Evolutionary conservation across 2,113 vertebrate genomes (phyloP).

Genomic region (Aptenodytes forsteri): DNA sequence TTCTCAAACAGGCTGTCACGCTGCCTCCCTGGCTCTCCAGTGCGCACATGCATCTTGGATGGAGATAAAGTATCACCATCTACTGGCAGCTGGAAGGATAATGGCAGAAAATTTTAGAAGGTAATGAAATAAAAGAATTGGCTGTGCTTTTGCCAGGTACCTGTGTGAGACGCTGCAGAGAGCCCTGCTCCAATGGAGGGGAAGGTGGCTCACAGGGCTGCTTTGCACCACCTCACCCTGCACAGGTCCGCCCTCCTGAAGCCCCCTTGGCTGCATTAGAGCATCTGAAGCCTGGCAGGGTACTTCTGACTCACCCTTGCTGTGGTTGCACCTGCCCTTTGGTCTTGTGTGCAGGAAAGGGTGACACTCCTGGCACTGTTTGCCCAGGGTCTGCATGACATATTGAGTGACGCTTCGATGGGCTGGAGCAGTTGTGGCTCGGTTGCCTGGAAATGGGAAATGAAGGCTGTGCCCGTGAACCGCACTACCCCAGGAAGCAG

Average conservation of each 20-base stretch:
- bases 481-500: accelerated
- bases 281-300: neutral
- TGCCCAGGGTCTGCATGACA: neutral
- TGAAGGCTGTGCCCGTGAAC: neutral
- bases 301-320: neutral
- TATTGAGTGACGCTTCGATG: accelerated
- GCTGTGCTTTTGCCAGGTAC: neutral
- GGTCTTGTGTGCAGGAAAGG: neutral
- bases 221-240: neutral
- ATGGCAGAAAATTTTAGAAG: neutral
- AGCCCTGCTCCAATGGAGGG: neutral
- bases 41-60: neutral
- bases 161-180: neutral
- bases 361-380: neutral
- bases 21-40: neutral
- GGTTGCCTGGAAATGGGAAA: neutral
- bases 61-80: slow-evolving; percentile 37
- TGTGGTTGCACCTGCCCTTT: neutral
- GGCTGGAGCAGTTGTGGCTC: neutral
- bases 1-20: neutral
- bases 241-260: neutral
- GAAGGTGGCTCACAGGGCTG: neutral
- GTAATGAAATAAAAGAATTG: neutral
- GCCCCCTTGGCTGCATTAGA: neutral
- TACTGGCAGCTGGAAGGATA: slow-evolving; percentile 28